Conservation (phyloP, 37 sponge, comb jelly and placozoan species). For the Petrosia ficiformis region DNA sequence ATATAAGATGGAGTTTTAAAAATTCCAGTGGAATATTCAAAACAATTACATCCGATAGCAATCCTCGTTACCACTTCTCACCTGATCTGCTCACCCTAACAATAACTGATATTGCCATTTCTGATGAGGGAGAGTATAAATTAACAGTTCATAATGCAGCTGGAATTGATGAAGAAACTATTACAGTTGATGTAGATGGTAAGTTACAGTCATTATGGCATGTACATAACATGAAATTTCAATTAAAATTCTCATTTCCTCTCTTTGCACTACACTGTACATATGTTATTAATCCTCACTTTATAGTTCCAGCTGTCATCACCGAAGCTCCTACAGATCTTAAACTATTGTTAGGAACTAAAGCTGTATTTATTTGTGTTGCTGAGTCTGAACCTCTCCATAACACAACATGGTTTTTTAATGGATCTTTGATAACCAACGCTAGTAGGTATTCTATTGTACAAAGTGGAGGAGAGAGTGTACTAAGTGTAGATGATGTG, state of each 20-base stretch:
- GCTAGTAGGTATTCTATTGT: neutral
- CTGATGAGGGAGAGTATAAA: constrained; percentile 20
- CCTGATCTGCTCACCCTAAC: neutral
- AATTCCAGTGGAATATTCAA: too few relatives aligned
- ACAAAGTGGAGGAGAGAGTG: neutral
- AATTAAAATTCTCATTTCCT: too few relatives aligned
- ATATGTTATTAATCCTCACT: too few relatives aligned
- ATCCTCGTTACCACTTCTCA: constrained; percentile 3
- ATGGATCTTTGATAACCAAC: neutral
- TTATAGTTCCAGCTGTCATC: neutral
- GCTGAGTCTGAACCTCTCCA: neutral
- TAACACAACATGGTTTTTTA: neutral
- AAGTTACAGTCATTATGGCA: too few relatives aligned
- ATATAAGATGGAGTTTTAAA: constrained; percentile 53
- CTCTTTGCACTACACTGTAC: too few relatives aligned
- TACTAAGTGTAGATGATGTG: neutral
- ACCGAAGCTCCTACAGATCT: neutral
- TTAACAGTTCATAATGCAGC: neutral
- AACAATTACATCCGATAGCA: too few relatives aligned
- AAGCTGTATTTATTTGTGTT: constrained; percentile 1
- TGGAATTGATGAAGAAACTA: constrained; percentile 10
- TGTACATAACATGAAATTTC: too few relatives aligned
- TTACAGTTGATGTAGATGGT: constrained; percentile 4
- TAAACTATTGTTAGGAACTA: neutral
- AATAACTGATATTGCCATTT: neutral